These are phyloP conservation scores for Eledone cirrhosa DNA, from an alignment of 2,888 invertebrate species.

Conservation along the genomic window DNA sequence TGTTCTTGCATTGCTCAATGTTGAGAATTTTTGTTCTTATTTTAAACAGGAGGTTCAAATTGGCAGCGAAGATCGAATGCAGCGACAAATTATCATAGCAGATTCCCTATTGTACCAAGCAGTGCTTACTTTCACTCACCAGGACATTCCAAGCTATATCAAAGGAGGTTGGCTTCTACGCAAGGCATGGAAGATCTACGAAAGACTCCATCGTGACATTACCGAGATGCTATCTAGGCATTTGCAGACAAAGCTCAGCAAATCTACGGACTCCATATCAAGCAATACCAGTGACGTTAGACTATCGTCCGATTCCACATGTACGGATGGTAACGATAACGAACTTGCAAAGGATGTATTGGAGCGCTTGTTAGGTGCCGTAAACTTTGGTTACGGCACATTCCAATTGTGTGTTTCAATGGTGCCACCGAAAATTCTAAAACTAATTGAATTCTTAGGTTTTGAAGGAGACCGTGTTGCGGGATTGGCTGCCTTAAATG, in stretches of 20 bases:
- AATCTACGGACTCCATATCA: conserved; percentile 3
- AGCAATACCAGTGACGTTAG: conserved; percentile 12
- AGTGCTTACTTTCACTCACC: conserved; percentile 74
- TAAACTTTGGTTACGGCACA: conserved; percentile 77
- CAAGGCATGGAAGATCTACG: conserved; percentile 78
- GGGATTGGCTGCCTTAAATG: conserved; percentile 72
- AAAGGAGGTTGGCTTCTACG: conserved; percentile 76
- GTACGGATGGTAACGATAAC: conserved; percentile 42
- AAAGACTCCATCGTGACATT: conserved; percentile 73
- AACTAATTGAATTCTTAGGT: conserved; percentile 75
- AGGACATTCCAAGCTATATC: conserved; percentile 74
- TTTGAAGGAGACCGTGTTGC: conserved; percentile 74
- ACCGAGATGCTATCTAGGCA: conserved; percentile 69
- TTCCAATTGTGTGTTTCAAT: conserved; percentile 77
- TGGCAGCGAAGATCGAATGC: conserved; percentile 70
- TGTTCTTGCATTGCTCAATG: too few species aligned
- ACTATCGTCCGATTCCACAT: conserved; percentile 1
- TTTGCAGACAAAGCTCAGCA: conserved; percentile 35
- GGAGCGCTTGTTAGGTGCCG: conserved; percentile 74
- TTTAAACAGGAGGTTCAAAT: conserved; percentile 31
- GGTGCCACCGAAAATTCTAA: conserved; percentile 71
- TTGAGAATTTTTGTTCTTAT: neutral
- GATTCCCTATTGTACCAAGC: conserved; percentile 76
- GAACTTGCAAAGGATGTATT: conserved; percentile 66
- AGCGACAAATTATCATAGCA: conserved; percentile 75